Conservation (phyloP, 2,797 vertebrate genomes). For the Acrossocheilus fasciatus region DNA sequence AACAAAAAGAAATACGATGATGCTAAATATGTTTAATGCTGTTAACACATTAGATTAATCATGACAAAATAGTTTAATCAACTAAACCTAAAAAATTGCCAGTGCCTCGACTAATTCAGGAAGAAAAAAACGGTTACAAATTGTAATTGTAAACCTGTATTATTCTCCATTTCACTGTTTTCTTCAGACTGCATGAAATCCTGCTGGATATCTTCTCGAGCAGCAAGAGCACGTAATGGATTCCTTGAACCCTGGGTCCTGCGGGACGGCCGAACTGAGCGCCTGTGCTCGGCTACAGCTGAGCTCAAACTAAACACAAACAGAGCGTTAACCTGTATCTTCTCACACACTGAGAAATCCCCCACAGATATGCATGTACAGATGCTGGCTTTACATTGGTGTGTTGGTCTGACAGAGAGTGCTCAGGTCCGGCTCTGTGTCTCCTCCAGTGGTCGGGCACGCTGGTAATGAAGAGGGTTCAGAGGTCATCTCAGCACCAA, state of each 20-base stretch:
- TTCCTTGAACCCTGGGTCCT: slow-evolving; percentile 83
- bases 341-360: neutral
- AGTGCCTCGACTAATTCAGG: neutral
- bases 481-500: slow-evolving; percentile 47
- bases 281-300: slow-evolving; percentile 80
- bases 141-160: slow-evolving; percentile 66
- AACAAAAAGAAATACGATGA: neutral
- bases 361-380: slow-evolving; percentile 3
- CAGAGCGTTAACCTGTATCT: neutral
- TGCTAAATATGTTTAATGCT: neutral
- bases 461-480: slow-evolving; percentile 46
- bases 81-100: neutral
- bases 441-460: slow-evolving; percentile 47
- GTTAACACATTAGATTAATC: neutral
- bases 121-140: neutral
- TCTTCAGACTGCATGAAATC: slow-evolving; percentile 79
- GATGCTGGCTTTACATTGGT: slow-evolving; percentile 73
- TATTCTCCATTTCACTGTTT: slow-evolving; percentile 69
- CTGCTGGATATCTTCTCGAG: slow-evolving; percentile 80
- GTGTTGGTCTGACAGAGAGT: slow-evolving; percentile 77
- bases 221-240: slow-evolving; percentile 81
- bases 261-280: slow-evolving; percentile 80
- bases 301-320: slow-evolving; percentile 76
- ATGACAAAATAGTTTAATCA: neutral
- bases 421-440: slow-evolving; percentile 74